Conservation (phyloP, 2,888 invertebrate genomes). For the Hydraecia micacea region DNA sequence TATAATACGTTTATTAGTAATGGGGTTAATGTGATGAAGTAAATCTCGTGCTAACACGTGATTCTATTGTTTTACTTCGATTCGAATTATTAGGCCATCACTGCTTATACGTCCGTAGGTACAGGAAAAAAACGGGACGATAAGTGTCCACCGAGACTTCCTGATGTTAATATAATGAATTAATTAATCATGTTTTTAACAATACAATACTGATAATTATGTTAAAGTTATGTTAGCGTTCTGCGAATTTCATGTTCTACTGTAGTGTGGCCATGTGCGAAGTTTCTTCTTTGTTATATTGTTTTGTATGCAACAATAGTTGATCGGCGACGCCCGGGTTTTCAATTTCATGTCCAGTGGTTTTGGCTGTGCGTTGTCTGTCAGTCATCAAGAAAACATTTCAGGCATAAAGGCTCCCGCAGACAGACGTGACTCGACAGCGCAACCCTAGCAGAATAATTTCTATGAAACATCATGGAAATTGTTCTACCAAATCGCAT, state of each 20-base stretch:
- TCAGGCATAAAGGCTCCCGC: no score
- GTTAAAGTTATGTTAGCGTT: constrained; percentile 34
- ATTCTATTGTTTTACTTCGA: constrained; percentile 15
- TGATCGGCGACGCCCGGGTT: background rate
- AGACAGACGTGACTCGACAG: background rate
- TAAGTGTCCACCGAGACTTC: constrained; percentile 14
- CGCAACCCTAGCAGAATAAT: background rate
- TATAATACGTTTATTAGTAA: no score
- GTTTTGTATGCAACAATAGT: background rate
- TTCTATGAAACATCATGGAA: background rate
- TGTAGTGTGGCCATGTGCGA: constrained; percentile 37
- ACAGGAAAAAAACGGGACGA: constrained; percentile 39
- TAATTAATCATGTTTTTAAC: constrained; percentile 16
- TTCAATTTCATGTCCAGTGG: background rate
- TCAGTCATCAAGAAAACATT: no score
- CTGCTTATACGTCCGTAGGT: constrained; percentile 1
- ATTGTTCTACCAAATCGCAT: background rate
- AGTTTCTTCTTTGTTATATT: constrained; percentile 4
- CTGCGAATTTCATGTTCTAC: constrained; percentile 29
- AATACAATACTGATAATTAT: background rate
- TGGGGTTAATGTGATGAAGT: background rate
- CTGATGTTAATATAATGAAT: constrained; percentile 10
- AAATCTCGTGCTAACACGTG: background rate
- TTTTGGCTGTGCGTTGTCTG: background rate
- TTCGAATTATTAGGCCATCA: constrained; percentile 7